Conservation (phyloP, 2,113 vertebrate genomes). For the Atlantisia rogersi region DNA sequence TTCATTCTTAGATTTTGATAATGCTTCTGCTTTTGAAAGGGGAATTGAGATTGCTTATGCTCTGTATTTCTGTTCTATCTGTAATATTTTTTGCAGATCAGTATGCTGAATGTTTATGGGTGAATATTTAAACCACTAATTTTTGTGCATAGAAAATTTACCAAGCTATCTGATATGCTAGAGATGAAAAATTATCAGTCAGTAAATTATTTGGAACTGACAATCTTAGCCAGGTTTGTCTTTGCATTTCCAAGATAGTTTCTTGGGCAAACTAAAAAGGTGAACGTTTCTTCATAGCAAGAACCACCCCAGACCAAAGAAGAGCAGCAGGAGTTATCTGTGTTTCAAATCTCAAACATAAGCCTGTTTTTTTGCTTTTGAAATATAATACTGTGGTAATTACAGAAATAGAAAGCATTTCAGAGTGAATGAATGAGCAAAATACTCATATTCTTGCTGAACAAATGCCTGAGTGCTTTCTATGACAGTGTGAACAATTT, state of each 20-base stretch:
- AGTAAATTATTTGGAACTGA: neutral
- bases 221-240: neutral
- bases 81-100: neutral
- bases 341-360: neutral
- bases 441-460: neutral
- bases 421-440: slow-evolving; percentile 19
- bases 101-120: neutral
- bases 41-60: neutral
- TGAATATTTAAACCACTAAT: neutral
- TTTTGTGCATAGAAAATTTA: neutral
- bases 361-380: slow-evolving; percentile 20
- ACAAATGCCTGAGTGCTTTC: neutral
- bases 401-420: slow-evolving; percentile 31
- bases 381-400: slow-evolving; percentile 32
- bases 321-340: neutral
- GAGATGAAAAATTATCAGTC: neutral
- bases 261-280: neutral
- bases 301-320: neutral
- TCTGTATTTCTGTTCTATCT: neutral
- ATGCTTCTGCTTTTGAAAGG: neutral
- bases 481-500: neutral
- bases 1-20: neutral
- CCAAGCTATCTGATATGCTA: neutral
- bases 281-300: neutral
- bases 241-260: neutral